Base-by-base conservation (phyloP, 2,113 vertebrate species). In the Bostrychus sinensis region DNA sequence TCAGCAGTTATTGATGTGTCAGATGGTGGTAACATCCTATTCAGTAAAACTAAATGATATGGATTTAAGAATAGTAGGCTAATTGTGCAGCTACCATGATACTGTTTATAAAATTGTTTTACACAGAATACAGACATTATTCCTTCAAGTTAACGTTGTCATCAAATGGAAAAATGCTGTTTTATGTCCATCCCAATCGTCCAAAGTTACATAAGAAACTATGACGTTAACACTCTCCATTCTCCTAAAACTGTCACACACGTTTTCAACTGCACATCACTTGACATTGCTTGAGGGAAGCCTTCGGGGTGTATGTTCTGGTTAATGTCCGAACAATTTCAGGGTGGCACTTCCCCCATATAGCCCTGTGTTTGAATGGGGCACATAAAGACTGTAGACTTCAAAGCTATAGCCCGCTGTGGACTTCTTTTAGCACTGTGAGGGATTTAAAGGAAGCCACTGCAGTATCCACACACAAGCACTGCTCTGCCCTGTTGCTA, bases 321-420 rank as follows among this genome's bases (percentile, higher is more conserved):
- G 14, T 30, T 16, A 28, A 17, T 51, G 48, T 51, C 25, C 25
- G 12, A 1, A 10, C 25, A 14, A 3, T 51, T 28, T 30, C 13
- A 51, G 48, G 26, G 48, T 16, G 26, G 23, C 48, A 51, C 25
- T 51, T 32, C 30, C 30, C 5, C 30, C n/a, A 32, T 51, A 51
- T n/a, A 51, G 48, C 48, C 3, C 48, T 9, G 25, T 28, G 23
- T 51, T 30, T 28, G 48, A 51, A 17, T 10, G 26, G 48, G 8
- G 23, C 46, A n/a, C n/a, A 10, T 53, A 32, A 77, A 74, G 54
- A 66, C 16, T 25, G 63, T 57, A 48, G 63, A 56, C 48, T 77
- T 78, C n/a, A 42, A 42, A 56, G 59, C 50, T 45, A 9, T 62
- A n/a, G n/a, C 14, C 45, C 53, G 46, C 66, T 17, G 46, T 42